These are phyloP conservation scores for Choreutis nemorana DNA, from an alignment of 2,888 invertebrate species.

Conservation along the genomic window DNA sequence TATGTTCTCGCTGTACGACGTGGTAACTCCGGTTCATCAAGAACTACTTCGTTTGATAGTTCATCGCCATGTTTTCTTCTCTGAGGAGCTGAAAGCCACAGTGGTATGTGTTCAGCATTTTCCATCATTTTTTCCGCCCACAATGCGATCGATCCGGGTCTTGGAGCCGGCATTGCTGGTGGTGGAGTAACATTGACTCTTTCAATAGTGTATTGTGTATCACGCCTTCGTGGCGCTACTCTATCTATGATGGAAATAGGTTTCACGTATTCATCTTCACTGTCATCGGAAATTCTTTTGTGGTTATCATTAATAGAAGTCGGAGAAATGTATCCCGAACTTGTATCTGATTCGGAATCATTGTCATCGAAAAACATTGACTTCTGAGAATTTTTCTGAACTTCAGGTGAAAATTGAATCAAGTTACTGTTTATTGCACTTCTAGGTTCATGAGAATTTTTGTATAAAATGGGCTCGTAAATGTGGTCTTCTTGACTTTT, in stretches of 20 bases:
- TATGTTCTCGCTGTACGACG: conserved; percentile 51
- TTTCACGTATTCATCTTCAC: conserved; percentile 43
- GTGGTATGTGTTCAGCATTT: conserved; percentile 62
- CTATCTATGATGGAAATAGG: conserved; percentile 45
- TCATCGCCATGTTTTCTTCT: conserved; percentile 39
- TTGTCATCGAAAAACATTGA: conserved; percentile 29
- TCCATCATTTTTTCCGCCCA: conserved; percentile 62
- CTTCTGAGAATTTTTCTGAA: conserved; percentile 19
- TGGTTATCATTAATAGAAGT: conserved; percentile 7
- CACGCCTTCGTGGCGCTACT: conserved; percentile 38
- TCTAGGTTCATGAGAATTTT: conserved; percentile 16
- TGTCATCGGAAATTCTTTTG: conserved; percentile 19
- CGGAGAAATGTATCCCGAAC: conserved; percentile 38
- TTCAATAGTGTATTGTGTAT: conserved; percentile 37
- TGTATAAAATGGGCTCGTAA: conserved; percentile 31
- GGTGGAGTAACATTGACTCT: conserved; percentile 57
- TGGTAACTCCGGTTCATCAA: conserved; percentile 47
- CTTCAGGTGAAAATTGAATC: conserved; percentile 44
- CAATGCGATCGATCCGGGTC: conserved; percentile 41
- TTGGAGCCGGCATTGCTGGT: conserved; percentile 45
- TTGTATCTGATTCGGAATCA: conserved; percentile 30
- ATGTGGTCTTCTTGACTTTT: conserved; percentile 22
- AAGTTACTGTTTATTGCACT: conserved; percentile 31
- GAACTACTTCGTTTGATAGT: conserved; percentile 29
- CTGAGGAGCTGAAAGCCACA: conserved; percentile 56